Conservation (phyloP, 1,140 invertebrate species). For the Cyclargus thomasi region DNA sequence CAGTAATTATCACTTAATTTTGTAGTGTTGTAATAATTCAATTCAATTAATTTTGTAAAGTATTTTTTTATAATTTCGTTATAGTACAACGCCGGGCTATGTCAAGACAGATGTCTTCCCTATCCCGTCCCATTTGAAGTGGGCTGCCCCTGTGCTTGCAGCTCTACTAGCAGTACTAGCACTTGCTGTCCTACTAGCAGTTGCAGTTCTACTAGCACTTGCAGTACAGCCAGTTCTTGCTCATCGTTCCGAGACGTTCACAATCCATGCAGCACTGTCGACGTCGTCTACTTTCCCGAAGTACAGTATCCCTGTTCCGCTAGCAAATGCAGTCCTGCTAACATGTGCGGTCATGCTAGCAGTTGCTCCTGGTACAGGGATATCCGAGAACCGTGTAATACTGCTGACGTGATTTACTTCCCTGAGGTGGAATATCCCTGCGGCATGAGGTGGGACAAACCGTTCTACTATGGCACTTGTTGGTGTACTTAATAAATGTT, state of each 20-base stretch:
- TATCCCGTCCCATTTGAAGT: constrained; percentile 1
- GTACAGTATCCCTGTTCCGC: background rate
- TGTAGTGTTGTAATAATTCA: too few species aligned
- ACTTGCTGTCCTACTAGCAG: background rate
- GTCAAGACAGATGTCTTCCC: background rate
- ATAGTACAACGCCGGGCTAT: background rate
- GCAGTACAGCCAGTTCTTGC: background rate
- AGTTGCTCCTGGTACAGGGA: background rate
- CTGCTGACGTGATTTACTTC: background rate
- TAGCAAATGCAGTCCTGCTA: background rate
- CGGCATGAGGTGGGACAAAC: background rate
- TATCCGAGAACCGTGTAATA: background rate
- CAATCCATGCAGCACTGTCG: background rate
- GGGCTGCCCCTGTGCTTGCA: background rate
- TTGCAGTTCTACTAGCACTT: background rate
- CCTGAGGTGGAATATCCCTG: constrained; percentile 6
- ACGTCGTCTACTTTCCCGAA: background rate
- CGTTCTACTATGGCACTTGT: background rate
- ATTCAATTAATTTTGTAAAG: too few species aligned
- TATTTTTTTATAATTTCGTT: too few species aligned
- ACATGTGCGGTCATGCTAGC: background rate
- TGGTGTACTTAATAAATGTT: constrained; percentile 8
- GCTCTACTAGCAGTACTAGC: background rate
- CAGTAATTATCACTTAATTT: too few species aligned
- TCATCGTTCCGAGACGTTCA: background rate